These are phyloP conservation scores for Bombus cullumanus DNA, from an alignment of 1,140 invertebrate genomes.

Conservation along the genomic window DNA sequence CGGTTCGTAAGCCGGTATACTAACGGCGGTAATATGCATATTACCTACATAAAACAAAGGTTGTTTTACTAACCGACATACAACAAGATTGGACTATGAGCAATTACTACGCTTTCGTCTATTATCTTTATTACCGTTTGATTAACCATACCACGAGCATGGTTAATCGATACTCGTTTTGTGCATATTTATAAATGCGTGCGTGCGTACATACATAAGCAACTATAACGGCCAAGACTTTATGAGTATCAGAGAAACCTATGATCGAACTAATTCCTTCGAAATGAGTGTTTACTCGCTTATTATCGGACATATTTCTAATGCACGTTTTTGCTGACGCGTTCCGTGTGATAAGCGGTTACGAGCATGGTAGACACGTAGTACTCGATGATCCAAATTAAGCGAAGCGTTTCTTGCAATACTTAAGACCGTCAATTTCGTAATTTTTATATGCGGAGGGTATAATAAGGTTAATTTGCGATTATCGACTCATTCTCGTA, in stretches of 20 bases:
- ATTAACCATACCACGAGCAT: background rate
- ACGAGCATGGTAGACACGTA: background rate
- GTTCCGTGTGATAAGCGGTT: background rate
- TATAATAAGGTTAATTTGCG: background rate
- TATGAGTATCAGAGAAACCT: conserved; percentile 40
- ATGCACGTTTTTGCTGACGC: background rate
- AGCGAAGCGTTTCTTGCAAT: background rate
- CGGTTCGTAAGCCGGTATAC: background rate
- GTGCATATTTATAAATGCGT: too few relatives aligned
- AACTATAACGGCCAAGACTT: background rate
- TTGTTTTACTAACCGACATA: background rate
- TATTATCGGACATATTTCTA: background rate
- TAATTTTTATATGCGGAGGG: background rate
- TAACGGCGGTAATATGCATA: too few relatives aligned
- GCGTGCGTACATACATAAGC: background rate
- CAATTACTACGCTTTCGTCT: conserved; percentile 23
- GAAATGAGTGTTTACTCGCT: conserved; percentile 5
- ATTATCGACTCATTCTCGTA: background rate
- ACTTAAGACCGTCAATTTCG: background rate
- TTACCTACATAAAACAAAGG: background rate
- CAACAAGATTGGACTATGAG: background rate
- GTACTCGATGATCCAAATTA: background rate
- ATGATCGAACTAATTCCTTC: conserved; percentile 30
- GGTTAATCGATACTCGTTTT: conserved; percentile 51
- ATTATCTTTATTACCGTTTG: conserved; percentile 13